Evolutionary conservation across 1,140 invertebrate species (phyloP), one percentile per base, ranked within the genome.

Genomic region (Hormaphis cornu): DNA sequence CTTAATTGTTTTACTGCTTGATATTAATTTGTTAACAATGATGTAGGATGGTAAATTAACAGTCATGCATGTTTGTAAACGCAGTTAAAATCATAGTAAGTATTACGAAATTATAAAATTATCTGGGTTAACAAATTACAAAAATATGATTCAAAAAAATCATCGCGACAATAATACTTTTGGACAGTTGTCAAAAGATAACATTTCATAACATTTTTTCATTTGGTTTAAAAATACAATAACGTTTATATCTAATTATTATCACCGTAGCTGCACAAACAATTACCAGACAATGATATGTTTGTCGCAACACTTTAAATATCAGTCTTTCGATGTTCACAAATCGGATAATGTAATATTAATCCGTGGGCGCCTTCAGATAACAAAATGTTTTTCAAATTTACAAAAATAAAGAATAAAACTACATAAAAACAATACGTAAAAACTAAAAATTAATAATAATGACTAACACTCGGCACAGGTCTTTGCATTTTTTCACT

Each of bases 301-400:
- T 48, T 66, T 66, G 61, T 22, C 8, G 20, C 61, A 66, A 66
- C 61, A 50, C 44, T 66, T 66, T 66, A 66, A 66, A 66, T 66
- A 66, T 66, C 61, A 66, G 61, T 66, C 61, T 66, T 66, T 66
- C 28, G 61, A 66, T 66, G 61, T 66, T 66, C 18, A 66, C 61
- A 50, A 35, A 50, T 66, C 30, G 61, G 61, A 66, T 66, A 66
- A 50, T 20, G 44, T 48, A 66, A 30, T 46, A n/a, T 50, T 48
- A 46, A 66, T 66, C 42, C 44, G 61, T 66, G 61, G 61, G 42
- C 42, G 61, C 61, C 58, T 66, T 66, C n/a, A 66, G 44, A 66
- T 66, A 66, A 66, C 61, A 66, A 35, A 63, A 46, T 26, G 16
- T 22, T 50, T 63, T 12, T 10, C 59, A 48, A 66, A 66, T 50